Evolutionary conservation across 2,888 invertebrate genomes (phyloP).

Genomic region (Brachyopa scutellaris): DNA sequence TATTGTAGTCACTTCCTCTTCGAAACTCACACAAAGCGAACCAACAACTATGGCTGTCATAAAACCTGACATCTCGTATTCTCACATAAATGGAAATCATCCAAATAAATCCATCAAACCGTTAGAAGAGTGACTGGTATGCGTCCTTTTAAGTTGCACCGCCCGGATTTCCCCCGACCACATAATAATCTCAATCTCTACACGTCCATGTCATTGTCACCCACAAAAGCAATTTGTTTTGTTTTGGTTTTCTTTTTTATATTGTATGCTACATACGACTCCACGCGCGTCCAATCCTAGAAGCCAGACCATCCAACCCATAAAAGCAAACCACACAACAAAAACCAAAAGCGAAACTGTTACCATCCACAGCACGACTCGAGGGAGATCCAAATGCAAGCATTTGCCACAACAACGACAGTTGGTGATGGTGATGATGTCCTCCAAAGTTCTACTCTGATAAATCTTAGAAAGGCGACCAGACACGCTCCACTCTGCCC

Average conservation of each 20-base stretch:
- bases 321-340: slow-evolving; percentile 10
- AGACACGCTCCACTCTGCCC: slow-evolving; percentile 33
- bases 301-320: slow-evolving; percentile 30
- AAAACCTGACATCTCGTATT: slow-evolving; percentile 45
- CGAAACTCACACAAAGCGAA: background rate
- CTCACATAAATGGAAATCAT: slow-evolving; percentile 8
- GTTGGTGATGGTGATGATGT: slow-evolving; percentile 40
- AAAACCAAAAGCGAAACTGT: slow-evolving; percentile 9
- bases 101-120: slow-evolving; percentile 34
- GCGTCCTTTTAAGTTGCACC: slow-evolving; percentile 29
- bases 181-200: slow-evolving; percentile 57
- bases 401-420: background rate
- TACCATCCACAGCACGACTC: slow-evolving; percentile 1
- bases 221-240: slow-evolving; percentile 32
- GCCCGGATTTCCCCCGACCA: slow-evolving; percentile 22
- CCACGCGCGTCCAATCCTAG: slow-evolving; percentile 34
- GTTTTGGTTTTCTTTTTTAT: too few species aligned
- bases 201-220: slow-evolving; percentile 62
- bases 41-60: slow-evolving; percentile 5
- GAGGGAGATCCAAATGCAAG: slow-evolving; percentile 9
- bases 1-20: background rate
- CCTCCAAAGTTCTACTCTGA: slow-evolving; percentile 57
- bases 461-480: slow-evolving; percentile 56
- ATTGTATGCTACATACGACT: slow-evolving; percentile 22
- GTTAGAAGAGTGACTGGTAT: slow-evolving; percentile 16